Evolutionary conservation across 2,113 vertebrate species (phyloP).

Genomic region (Plestiodon gilberti): DNA sequence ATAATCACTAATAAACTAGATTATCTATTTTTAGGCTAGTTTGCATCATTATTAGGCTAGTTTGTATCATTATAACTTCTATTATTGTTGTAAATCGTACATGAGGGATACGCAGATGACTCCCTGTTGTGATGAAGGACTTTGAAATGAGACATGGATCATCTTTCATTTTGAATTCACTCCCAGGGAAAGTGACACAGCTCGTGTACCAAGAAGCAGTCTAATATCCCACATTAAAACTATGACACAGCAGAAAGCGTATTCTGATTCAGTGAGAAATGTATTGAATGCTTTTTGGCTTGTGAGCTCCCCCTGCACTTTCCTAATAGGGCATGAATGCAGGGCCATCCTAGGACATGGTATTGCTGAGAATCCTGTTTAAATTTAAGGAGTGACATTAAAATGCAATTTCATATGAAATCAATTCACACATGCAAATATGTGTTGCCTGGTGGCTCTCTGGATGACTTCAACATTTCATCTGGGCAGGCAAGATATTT

Average conservation of each 20-base stretch:
- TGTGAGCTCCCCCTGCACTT: not conserved
- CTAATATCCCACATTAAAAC: not conserved
- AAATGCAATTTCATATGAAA: not conserved
- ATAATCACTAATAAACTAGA: not conserved
- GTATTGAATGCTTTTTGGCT: not conserved
- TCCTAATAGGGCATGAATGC: not conserved
- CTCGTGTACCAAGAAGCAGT: not conserved
- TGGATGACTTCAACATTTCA: not conserved
- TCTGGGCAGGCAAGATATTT: too few relatives aligned
- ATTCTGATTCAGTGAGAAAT: not conserved
- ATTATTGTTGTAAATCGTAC: not conserved
- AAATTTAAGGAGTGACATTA: not conserved
- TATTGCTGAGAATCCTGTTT: not conserved
- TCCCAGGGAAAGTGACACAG: not conserved
- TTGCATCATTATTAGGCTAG: not conserved
- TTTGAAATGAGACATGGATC: not conserved
- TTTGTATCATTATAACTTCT: not conserved
- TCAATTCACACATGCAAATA: not conserved
- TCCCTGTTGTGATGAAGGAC: not conserved
- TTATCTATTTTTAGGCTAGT: not conserved
- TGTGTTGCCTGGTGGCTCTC: not conserved
- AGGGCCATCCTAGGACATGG: too few relatives aligned
- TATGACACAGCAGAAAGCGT: constrained; percentile 8
- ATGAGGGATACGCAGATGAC: not conserved
- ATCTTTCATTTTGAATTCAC: not conserved